Percentiles rank a stretch among this genome's conserved stretches.
Conservation (phyloP, 1,140 invertebrate genomes). For the Drosophila bocki region DNA sequence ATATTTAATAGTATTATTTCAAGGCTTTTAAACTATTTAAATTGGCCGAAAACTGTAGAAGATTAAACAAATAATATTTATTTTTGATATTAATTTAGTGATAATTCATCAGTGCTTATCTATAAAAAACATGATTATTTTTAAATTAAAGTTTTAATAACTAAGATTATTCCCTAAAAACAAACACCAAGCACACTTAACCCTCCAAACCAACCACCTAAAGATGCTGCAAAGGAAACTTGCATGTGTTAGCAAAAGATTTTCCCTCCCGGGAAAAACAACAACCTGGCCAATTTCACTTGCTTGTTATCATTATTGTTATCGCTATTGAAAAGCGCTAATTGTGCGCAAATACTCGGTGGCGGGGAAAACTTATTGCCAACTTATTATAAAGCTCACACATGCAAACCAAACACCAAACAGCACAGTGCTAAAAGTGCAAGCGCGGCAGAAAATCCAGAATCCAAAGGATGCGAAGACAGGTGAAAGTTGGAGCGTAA, state of each 20-base stretch:
- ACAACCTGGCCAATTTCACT: slow-evolving; percentile 30
- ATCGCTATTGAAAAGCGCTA: slow-evolving; percentile 72
- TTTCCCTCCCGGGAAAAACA: slow-evolving; percentile 31
- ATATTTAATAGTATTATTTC: too few relatives aligned
- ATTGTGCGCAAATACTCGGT: slow-evolving; percentile 72
- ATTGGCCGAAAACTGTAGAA: background rate
- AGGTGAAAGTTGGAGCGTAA: slow-evolving; percentile 41
- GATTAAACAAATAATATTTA: background rate
- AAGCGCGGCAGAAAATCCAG: slow-evolving; percentile 19
- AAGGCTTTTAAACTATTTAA: too few relatives aligned
- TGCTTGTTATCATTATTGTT: slow-evolving; percentile 56
- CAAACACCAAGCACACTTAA: background rate
- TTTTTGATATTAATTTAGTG: background rate
- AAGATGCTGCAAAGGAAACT: slow-evolving; percentile 4
- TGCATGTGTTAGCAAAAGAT: slow-evolving; percentile 48
- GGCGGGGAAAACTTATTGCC: slow-evolving; percentile 44
- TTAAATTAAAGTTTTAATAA: background rate
- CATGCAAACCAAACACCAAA: slow-evolving; percentile 23
- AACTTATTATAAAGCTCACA: slow-evolving; percentile 46
- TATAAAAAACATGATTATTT: background rate
- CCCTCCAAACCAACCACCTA: background rate
- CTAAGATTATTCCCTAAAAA: too few relatives aligned
- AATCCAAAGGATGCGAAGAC: slow-evolving; percentile 8
- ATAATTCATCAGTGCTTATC: background rate
- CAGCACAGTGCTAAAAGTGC: slow-evolving; percentile 29